Evolutionary conservation across 1,140 invertebrate genomes (phyloP).

Genomic region (Drosophila ananassae): DNA sequence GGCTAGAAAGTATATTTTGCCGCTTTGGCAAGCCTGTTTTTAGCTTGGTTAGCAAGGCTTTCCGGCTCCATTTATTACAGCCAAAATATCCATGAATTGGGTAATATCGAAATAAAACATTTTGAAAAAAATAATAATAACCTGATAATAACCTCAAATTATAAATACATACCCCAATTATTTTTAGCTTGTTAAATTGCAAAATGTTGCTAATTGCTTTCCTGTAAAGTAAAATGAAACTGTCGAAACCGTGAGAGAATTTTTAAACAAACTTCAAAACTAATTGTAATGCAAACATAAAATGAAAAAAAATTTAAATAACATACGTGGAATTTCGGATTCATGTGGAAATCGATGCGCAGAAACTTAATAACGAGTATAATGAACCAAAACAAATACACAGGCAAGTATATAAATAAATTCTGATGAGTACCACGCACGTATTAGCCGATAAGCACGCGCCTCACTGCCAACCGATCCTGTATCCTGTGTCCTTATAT

Average conservation of each 20-base stretch:
- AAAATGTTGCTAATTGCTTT: slow-evolving; percentile 1
- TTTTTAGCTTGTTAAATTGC: neutral
- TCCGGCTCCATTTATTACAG: too few relatives aligned
- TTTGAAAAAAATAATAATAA: too few relatives aligned
- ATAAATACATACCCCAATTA: neutral
- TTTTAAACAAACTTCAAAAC: slow-evolving; percentile 27
- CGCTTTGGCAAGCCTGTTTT: too few relatives aligned
- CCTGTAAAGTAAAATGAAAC: slow-evolving; percentile 26
- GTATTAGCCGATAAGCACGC: slow-evolving; percentile 51
- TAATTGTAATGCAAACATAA: slow-evolving; percentile 26
- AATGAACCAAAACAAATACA: slow-evolving; percentile 22
- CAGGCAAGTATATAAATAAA: slow-evolving; percentile 16
- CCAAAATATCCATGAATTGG: too few relatives aligned
- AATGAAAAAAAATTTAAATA: slow-evolving; percentile 18
- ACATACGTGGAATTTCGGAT: slow-evolving; percentile 19
- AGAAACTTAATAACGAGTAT: slow-evolving; percentile 39
- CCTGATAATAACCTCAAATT: neutral
- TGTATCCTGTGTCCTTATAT: slow-evolving; percentile 13
- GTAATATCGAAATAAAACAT: too few relatives aligned
- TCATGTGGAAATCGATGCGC: neutral
- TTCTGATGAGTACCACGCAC: slow-evolving; percentile 6
- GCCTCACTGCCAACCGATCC: slow-evolving; percentile 3
- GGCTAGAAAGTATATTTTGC: too few relatives aligned
- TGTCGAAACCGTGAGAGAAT: slow-evolving; percentile 15
- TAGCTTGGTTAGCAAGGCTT: too few relatives aligned